phyloP scores from a whole-genome alignment of 2,113 vertebrate species.

The Archilochus colubris region DNA sequence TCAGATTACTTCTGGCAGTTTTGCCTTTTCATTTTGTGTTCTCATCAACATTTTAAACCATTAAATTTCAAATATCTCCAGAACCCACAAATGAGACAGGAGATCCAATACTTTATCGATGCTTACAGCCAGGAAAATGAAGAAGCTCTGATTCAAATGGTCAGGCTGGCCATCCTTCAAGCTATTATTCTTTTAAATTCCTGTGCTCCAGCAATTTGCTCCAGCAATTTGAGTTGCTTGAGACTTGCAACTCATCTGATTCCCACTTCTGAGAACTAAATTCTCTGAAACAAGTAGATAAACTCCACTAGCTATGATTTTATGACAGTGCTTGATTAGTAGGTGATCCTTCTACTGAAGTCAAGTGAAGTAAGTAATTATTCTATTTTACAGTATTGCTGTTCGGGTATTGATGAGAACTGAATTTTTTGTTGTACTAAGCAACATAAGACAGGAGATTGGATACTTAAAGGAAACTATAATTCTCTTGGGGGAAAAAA shows the following conservation, averaged over 20 bases:
- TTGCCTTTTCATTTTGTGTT: not conserved
- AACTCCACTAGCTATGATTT: slow-evolving; percentile 18
- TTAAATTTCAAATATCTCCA: slow-evolving; percentile 10
- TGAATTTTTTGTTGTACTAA: slow-evolving; percentile 51
- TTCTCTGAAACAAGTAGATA: slow-evolving; percentile 38
- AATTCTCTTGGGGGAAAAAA: slow-evolving; percentile 2
- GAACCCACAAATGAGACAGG: slow-evolving; percentile 14
- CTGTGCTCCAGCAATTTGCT: slow-evolving; percentile 17
- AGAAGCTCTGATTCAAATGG: slow-evolving; percentile 46
- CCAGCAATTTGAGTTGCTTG: too few relatives aligned
- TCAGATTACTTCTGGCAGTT: not conserved
- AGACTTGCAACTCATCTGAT: slow-evolving; percentile 27
- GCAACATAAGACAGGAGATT: slow-evolving; percentile 4
- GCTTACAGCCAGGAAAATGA: slow-evolving; percentile 42
- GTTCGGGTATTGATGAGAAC: not conserved
- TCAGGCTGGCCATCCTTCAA: slow-evolving; percentile 15
- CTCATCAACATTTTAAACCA: slow-evolving; percentile 34
- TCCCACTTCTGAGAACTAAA: slow-evolving; percentile 20
- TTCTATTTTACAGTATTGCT: slow-evolving; percentile 34
- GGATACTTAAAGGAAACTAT: slow-evolving; percentile 23
- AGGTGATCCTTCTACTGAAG: slow-evolving; percentile 27
- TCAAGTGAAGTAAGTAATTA: slow-evolving; percentile 1
- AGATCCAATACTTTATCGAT: slow-evolving; percentile 8
- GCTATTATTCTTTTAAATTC: slow-evolving; percentile 38
- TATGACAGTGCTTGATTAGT: slow-evolving; percentile 42